Base-by-base conservation (phyloP, 35 echinoderm and acorn worm genomes). In the Anneissia japonica region DNA sequence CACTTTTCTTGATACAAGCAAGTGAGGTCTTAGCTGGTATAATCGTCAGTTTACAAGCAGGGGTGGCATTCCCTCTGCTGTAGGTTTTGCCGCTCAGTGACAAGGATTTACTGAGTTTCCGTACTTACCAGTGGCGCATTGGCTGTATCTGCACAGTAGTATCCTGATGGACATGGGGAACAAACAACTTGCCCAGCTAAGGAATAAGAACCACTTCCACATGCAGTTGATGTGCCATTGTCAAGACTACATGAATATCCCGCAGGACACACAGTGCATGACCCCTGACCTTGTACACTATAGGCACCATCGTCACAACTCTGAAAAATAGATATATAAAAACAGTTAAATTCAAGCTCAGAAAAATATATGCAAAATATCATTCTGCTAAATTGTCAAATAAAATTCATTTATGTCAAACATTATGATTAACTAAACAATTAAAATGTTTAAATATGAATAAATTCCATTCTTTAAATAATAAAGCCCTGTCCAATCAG, bases 221-320 rank as follows among this genome's bases (percentile, higher is more conserved):
- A 97, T 0, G 77, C 37, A 10, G 91, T 87, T 3, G 88, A 56
- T 7, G 28, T n/a, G 35, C 91, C 95, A 41, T 84, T 86, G 55
- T 11, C 40, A 2, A 30, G 30, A 77, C 88, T 87, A 77, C 95
- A 97, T 36, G 81, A 35, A 30, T 79, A 91, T 5, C 95, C 95
- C 12, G 91, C 89, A 28, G 95, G 95, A 83, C 95, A 97, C 9
- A 97, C 19, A 14, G 91, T 93, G 83, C 95, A 97, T 26, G 91
- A 85, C 19, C 80, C 85, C 12, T 88, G 46, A 23, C 88, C 91
- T 32, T 45, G 76, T 21, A 87, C 37, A 82, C 91, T 91, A 55
- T 93, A 90, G 0, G 91, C 91, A 88, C 21, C 87, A 36, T 55
- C 79, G 21, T 87, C 83, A 83, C 95, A 97, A 36, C 88, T 26